phyloP scores from a whole-genome alignment of 2,797 vertebrate genomes.

The Sternotherus odoratus region DNA sequence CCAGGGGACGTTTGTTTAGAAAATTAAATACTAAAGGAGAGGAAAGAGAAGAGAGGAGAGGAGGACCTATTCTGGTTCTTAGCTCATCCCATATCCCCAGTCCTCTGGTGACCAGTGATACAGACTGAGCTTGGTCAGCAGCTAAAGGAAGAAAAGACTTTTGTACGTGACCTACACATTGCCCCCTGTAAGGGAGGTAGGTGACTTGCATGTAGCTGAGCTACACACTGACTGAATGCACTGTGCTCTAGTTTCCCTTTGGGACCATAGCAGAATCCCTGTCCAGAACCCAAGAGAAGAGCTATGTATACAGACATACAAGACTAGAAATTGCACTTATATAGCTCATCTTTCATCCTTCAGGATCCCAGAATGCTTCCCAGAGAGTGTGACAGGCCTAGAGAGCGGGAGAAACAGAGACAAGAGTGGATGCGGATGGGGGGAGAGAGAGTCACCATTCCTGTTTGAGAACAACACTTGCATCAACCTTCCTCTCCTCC shows the following conservation, averaged over 20 bases:
- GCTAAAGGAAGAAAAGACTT: constrained; percentile 7
- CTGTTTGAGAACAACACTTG: not conserved
- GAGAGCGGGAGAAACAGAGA: not conserved
- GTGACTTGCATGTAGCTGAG: constrained; percentile 7
- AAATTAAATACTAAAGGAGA: constrained; percentile 79
- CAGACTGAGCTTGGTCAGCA: not conserved
- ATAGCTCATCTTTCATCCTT: constrained; percentile 5
- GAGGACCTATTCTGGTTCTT: constrained; percentile 51
- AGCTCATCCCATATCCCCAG: constrained; percentile 29
- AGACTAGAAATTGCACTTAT: constrained; percentile 34
- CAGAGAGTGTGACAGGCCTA: not conserved
- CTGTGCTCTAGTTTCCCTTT: constrained; percentile 35
- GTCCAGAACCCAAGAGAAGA: constrained; percentile 27
- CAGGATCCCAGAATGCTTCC: not conserved
- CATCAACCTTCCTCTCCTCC: constrained; percentile 1
- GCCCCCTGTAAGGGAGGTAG: not conserved
- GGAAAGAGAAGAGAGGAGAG: constrained; percentile 53
- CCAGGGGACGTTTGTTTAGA: constrained; percentile 73
- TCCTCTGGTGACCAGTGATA: not conserved
- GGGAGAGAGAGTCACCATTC: not conserved
- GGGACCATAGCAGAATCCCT: constrained; percentile 35
- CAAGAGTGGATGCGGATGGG: not conserved
- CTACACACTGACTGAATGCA: constrained; percentile 1
- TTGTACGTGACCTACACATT: not conserved
- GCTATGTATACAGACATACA: not conserved